Percentiles rank a stretch among this genome's conserved stretches.
Conservation (phyloP, 2,888 invertebrate genomes). For the Bombyx huttoni region DNA sequence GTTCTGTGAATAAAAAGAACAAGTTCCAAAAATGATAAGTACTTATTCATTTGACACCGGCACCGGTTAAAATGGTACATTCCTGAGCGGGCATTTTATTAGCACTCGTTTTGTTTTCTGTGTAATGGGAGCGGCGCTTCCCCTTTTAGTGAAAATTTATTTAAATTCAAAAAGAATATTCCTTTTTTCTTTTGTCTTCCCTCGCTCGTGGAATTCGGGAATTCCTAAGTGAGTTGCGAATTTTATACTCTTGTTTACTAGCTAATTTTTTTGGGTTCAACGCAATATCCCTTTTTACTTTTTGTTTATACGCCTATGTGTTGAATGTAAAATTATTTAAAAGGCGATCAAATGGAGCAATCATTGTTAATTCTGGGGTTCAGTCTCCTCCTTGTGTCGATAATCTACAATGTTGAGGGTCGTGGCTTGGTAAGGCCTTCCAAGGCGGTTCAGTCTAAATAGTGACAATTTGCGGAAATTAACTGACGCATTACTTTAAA, state of each 20-base stretch:
- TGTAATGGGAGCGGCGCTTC: constrained; percentile 46
- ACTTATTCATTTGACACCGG: constrained; percentile 41
- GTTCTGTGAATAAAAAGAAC: neutral
- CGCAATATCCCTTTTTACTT: no score
- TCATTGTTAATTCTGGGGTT: no score
- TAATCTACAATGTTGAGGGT: no score
- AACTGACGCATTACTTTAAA: no score
- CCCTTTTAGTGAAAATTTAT: constrained; percentile 54
- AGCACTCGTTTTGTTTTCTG: constrained; percentile 45
- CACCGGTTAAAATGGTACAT: constrained; percentile 44
- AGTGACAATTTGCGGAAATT: no score
- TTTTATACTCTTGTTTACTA: constrained; percentile 22
- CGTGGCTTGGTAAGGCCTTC: no score
- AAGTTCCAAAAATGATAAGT: neutral
- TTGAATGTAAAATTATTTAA: no score
- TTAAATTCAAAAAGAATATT: constrained; percentile 61
- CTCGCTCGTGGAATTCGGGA: constrained; percentile 29
- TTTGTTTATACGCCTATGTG: no score
- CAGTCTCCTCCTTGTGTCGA: no score
- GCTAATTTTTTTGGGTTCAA: neutral
- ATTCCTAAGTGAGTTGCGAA: constrained; percentile 45
- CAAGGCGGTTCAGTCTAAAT: no score
- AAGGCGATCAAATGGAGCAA: no score
- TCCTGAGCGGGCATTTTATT: constrained; percentile 54
- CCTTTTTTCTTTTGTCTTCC: constrained; percentile 34